These are phyloP conservation scores for Ageneiosus marmoratus DNA, from an alignment of 2,113 vertebrate species.

Conservation along the genomic window DNA sequence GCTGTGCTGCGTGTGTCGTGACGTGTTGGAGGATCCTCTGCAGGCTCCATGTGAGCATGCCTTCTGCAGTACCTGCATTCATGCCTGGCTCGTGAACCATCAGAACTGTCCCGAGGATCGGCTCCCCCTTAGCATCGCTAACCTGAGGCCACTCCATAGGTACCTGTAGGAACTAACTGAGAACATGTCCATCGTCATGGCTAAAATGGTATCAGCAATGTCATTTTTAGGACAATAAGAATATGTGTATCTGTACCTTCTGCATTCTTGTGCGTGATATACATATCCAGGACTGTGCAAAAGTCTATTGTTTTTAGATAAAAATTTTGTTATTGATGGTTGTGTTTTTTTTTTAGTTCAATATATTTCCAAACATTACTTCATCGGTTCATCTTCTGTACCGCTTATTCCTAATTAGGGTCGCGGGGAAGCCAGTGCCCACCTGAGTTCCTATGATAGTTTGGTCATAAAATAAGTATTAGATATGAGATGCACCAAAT, in stretches of 20 bases:
- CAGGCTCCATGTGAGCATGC: conserved; percentile 89
- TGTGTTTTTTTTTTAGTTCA: too few species aligned
- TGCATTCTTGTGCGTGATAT: not conserved
- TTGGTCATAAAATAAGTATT: conserved; percentile 2
- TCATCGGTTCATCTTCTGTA: too few species aligned
- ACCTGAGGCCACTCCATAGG: conserved; percentile 83
- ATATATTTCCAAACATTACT: too few species aligned
- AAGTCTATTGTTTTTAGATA: too few species aligned
- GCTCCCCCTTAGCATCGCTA: conserved; percentile 73
- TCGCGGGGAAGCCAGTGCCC: too few species aligned
- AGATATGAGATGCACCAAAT: not conserved
- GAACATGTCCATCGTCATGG: not conserved
- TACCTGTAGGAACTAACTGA: conserved; percentile 50
- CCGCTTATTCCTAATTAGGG: too few species aligned
- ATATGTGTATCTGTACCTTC: not conserved
- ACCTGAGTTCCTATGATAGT: conserved; percentile 78
- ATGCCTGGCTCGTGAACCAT: conserved; percentile 83
- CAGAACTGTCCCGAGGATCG: conserved; percentile 86
- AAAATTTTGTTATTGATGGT: too few species aligned
- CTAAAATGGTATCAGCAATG: not conserved
- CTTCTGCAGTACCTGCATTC: conserved; percentile 85
- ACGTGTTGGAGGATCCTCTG: conserved; percentile 82
- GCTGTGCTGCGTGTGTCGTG: conserved; percentile 85
- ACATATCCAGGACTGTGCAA: too few species aligned
- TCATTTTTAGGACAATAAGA: not conserved